Percentiles rank a stretch among this genome's conserved stretches.
These are phyloP conservation scores for Artibeus lituratus DNA, from an alignment of 2,797 vertebrate species.

Conservation along the genomic window DNA sequence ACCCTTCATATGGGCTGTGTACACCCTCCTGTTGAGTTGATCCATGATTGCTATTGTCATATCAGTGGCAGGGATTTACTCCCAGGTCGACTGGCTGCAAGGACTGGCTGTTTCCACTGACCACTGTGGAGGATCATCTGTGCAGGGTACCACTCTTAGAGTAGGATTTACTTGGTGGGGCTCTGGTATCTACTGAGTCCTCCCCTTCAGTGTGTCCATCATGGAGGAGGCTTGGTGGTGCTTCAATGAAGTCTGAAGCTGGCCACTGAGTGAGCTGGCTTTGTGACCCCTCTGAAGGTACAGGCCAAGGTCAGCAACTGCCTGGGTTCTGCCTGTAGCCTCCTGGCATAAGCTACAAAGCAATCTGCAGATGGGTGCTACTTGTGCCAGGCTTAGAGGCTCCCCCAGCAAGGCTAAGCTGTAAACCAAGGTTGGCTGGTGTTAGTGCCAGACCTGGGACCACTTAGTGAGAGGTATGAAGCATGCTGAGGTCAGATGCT, in stretches of 20 bases:
- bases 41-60: neutral
- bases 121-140: neutral
- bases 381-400: neutral
- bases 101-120: neutral
- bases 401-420: neutral
- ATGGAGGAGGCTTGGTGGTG: neutral
- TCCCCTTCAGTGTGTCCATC: neutral
- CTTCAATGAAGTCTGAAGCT: neutral
- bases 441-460: neutral
- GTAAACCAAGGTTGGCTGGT: neutral
- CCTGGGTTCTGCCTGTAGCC: neutral
- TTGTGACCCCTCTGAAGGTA: neutral
- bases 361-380: neutral
- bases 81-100: neutral
- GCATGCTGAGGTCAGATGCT: neutral
- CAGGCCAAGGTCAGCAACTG: neutral
- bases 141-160: neutral
- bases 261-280: neutral
- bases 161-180: neutral
- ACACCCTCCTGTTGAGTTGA: neutral
- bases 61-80: neutral
- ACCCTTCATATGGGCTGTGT: neutral
- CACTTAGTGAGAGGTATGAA: neutral
- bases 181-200: neutral
- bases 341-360: neutral